These are phyloP conservation scores for Pristionchus entomophagus DNA, from an alignment of 2,888 invertebrate species.

Conservation along the genomic window DNA sequence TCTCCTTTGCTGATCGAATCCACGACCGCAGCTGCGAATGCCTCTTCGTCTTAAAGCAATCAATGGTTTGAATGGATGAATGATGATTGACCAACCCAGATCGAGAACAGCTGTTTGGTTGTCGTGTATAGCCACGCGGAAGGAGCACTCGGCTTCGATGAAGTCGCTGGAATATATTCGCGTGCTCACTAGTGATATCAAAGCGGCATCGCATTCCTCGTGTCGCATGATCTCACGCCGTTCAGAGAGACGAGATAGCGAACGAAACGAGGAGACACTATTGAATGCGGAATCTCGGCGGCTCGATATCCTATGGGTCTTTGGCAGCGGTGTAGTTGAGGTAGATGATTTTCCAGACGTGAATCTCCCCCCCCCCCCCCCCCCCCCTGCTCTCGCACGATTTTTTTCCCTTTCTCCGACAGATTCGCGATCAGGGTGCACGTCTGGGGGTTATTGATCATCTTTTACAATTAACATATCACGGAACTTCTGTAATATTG, in stretches of 20 bases:
- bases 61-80: neutral
- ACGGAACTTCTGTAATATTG: too few species aligned
- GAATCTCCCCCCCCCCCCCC: neutral
- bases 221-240: too few species aligned
- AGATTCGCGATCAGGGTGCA: neutral
- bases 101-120: neutral
- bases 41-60: neutral
- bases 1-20: neutral
- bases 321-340: neutral
- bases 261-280: neutral
- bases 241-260: too few species aligned
- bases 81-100: neutral
- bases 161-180: neutral
- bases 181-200: too few species aligned
- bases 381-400: neutral
- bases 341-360: neutral
- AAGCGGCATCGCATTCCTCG: too few species aligned
- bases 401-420: neutral
- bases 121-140: neutral
- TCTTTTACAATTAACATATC: too few species aligned
- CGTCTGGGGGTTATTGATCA: too few species aligned
- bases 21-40: neutral
- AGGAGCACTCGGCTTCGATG: neutral
- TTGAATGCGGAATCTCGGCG: neutral
- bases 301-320: too few species aligned